These are phyloP conservation scores for Aporophyla nigra DNA, from an alignment of 2,888 invertebrate genomes.

Conservation along the genomic window DNA sequence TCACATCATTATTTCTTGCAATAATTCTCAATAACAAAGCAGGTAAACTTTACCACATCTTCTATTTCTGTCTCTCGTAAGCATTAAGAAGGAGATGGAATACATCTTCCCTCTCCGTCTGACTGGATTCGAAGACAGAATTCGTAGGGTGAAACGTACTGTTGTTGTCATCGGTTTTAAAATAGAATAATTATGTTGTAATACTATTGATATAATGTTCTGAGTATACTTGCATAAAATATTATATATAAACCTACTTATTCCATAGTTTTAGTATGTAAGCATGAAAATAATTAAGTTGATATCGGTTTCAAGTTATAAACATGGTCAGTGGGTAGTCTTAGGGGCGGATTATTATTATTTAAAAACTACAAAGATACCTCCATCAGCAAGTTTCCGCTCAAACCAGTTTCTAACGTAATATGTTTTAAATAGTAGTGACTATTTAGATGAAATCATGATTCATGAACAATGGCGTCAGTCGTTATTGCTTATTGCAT, in stretches of 20 bases:
- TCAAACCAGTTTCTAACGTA: slow-evolving; percentile 45
- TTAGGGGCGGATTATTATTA: no score
- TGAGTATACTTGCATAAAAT: not conserved
- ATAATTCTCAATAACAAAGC: not conserved
- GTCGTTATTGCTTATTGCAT: slow-evolving; percentile 52
- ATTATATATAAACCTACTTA: not conserved
- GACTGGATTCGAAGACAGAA: slow-evolving; percentile 39
- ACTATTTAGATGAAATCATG: slow-evolving; percentile 46
- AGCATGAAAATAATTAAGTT: not conserved
- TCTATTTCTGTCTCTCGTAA: slow-evolving; percentile 58
- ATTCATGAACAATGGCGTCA: slow-evolving; percentile 60
- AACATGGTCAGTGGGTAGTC: no score
- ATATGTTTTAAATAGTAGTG: slow-evolving; percentile 62
- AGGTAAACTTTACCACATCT: slow-evolving; percentile 40
- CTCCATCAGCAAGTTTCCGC: slow-evolving; percentile 12
- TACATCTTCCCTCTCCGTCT: slow-evolving; percentile 51
- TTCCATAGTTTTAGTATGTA: not conserved
- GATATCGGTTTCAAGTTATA: not conserved
- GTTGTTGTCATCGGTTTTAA: slow-evolving; percentile 31
- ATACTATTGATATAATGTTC: not conserved
- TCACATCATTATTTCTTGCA: slow-evolving; percentile 1
- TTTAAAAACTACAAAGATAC: not conserved
- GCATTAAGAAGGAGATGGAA: slow-evolving; percentile 42
- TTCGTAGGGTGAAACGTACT: slow-evolving; percentile 43
- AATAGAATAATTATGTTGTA: not conserved